Conservation (phyloP, 2,797 vertebrate species). For the Manis javanica region DNA sequence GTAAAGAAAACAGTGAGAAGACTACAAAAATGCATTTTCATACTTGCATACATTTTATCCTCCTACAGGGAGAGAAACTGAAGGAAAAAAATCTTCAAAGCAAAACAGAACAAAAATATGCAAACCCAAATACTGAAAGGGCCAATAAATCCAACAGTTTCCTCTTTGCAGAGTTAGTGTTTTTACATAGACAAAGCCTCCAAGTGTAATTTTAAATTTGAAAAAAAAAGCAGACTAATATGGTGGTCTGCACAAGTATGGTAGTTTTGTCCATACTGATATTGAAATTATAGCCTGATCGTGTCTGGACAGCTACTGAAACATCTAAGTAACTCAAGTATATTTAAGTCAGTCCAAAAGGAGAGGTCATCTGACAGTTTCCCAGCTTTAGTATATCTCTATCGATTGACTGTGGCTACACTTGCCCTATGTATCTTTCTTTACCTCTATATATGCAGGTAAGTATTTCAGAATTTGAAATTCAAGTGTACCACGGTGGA, state of each 20-base stretch:
- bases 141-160: constrained; percentile 52
- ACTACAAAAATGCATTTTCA: constrained; percentile 23
- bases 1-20: constrained; percentile 4
- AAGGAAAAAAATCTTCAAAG: constrained; percentile 54
- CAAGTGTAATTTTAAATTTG: background rate
- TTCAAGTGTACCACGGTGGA: background rate
- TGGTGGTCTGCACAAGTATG: background rate
- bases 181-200: constrained; percentile 53
- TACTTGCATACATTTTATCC: constrained; percentile 4
- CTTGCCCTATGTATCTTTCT: background rate
- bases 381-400: background rate
- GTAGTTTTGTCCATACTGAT: background rate
- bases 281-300: background rate
- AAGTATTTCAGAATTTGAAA: constrained; percentile 42
- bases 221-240: background rate
- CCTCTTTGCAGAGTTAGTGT: constrained; percentile 46
- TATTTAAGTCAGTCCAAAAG: no score
- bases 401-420: background rate
- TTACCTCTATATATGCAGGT: background rate
- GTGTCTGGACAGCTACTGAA: background rate
- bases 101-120: constrained; percentile 64
- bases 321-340: background rate
- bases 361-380: background rate
- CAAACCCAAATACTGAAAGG: constrained; percentile 57
- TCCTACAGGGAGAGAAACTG: constrained; percentile 10